Evolutionary conservation across 2,113 vertebrate genomes (phyloP).

Genomic region (Indri indri): DNA sequence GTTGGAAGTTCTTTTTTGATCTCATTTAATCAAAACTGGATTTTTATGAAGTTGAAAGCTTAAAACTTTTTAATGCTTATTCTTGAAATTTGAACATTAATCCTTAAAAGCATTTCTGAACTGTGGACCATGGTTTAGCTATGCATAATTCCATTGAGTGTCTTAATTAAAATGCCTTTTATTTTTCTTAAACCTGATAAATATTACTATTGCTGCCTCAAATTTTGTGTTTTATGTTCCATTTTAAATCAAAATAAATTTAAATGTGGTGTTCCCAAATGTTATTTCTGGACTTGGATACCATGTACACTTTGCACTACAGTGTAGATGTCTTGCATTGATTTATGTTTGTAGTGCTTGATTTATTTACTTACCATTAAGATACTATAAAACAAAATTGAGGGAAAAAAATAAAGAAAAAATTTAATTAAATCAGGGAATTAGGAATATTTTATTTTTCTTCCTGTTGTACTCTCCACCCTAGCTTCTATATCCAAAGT

Average conservation of each 20-base stretch:
- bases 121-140: background rate
- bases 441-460: conserved; percentile 28
- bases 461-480: background rate
- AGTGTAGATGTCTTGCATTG: background rate
- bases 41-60: conserved; percentile 46
- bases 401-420: background rate
- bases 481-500: background rate
- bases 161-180: conserved; percentile 19
- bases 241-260: conserved; percentile 32
- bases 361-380: no score
- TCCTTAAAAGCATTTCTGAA: conserved; percentile 49
- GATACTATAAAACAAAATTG: conserved; percentile 19
- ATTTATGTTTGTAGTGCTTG: background rate
- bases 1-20: conserved; percentile 15
- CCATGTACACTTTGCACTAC: background rate
- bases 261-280: background rate
- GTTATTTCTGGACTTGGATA: conserved; percentile 20
- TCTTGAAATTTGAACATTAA: conserved; percentile 32
- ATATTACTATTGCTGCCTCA: background rate
- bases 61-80: conserved; percentile 29
- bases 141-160: background rate
- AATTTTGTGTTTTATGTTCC: conserved; percentile 4
- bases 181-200: conserved; percentile 20
- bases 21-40: conserved; percentile 36
- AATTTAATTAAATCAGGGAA: background rate